Conservation (phyloP, 2,797 vertebrate genomes). For the Onychomys arenicola region DNA sequence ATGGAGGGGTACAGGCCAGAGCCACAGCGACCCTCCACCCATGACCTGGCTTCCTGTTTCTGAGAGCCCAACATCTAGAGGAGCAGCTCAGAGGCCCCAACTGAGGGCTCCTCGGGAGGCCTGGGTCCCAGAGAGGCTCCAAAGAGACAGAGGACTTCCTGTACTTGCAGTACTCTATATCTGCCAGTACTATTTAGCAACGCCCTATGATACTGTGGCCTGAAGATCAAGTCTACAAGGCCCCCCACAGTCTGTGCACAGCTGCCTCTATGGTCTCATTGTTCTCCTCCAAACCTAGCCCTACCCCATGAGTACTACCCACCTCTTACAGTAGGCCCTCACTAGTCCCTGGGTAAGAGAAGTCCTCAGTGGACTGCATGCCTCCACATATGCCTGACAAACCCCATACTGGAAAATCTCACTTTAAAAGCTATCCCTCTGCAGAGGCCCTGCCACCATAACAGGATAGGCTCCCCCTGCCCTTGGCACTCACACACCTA, state of each 20-base stretch:
- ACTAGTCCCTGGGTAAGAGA: neutral
- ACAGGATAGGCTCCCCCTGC: neutral
- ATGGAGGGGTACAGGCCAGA: neutral
- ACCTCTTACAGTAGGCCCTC: neutral
- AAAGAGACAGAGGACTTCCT: neutral
- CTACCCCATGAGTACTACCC: rapidly evolving
- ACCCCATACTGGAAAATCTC: neutral
- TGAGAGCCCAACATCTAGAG: neutral
- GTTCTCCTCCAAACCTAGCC: neutral
- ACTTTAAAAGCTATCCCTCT: neutral
- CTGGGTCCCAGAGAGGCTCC: neutral
- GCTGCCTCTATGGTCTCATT: neutral
- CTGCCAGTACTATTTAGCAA: neutral
- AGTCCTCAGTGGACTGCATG: neutral
- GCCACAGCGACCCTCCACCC: neutral
- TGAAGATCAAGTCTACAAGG: neutral
- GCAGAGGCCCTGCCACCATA: neutral
- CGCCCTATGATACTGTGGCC: neutral
- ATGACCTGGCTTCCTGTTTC: neutral
- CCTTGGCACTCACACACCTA: neutral
- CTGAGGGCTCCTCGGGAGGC: neutral
- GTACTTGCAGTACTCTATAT: rapidly evolving
- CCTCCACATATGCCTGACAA: neutral
- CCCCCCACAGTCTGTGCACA: neutral
- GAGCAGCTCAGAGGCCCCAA: neutral